Conservation (phyloP, 2,113 vertebrate genomes). For the Chionomys nivalis region DNA sequence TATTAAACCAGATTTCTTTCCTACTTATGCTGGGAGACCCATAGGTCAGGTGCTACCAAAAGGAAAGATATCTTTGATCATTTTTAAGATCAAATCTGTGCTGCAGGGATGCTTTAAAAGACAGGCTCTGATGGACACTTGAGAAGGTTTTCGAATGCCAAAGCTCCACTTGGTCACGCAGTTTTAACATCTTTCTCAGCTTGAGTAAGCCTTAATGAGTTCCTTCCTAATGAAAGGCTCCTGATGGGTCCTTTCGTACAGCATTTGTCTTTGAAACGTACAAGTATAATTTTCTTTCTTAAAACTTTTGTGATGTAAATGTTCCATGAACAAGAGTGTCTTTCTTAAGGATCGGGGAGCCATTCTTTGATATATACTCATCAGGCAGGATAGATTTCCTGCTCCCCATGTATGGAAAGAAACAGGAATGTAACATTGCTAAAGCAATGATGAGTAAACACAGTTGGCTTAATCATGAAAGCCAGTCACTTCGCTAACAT, state of each 20-base stretch:
- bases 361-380: background rate
- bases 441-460: background rate
- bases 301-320: background rate
- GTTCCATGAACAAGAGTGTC: background rate
- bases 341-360: background rate
- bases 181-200: background rate
- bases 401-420: background rate
- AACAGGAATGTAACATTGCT: background rate
- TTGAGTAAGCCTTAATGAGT: background rate
- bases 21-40: background rate
- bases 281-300: background rate
- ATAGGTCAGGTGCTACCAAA: background rate
- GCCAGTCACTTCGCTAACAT: background rate
- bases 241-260: background rate
- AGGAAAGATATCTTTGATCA: background rate
- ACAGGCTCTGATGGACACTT: background rate
- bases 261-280: conserved; percentile 7
- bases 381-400: background rate
- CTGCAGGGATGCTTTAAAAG: background rate
- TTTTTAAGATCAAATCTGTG: conserved; percentile 7
- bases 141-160: background rate
- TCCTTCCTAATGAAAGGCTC: background rate
- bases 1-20: background rate
- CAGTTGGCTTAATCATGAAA: background rate
- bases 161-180: background rate